Evolutionary conservation across 2,797 vertebrate species (phyloP).

Genomic region (Phaenicophaeus curvirostris): DNA sequence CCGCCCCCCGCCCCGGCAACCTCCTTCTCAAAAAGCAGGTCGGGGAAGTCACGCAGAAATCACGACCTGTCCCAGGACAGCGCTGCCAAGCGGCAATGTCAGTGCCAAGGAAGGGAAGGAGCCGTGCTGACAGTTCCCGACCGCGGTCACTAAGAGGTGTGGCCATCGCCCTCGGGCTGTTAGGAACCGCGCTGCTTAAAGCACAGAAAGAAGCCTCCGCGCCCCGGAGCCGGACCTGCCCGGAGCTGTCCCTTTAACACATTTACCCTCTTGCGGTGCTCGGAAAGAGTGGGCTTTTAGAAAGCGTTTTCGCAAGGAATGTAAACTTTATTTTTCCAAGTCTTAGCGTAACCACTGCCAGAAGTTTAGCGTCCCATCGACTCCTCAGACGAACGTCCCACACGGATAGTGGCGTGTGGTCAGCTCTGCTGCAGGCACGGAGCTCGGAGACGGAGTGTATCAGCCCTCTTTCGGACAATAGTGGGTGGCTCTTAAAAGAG

Average conservation of each 20-base stretch:
- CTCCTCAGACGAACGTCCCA: background rate
- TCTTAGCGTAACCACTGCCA: background rate
- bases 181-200: background rate
- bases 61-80: background rate
- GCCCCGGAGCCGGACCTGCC: background rate
- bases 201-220: background rate
- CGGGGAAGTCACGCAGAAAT: background rate
- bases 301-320: background rate
- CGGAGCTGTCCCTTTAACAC: background rate
- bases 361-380: background rate
- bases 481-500: conserved; percentile 72
- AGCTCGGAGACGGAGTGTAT: background rate
- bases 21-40: background rate
- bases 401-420: background rate
- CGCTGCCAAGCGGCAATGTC: background rate
- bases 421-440: background rate
- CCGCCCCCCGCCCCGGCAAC: background rate
- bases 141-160: background rate
- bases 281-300: background rate
- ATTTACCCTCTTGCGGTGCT: background rate
- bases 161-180: background rate
- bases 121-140: background rate
- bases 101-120: background rate
- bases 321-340: conserved; percentile 40
- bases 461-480: conserved; percentile 41